phyloP scores from a whole-genome alignment of 2,888 invertebrate species.

The Callyntrura sp. region DNA sequence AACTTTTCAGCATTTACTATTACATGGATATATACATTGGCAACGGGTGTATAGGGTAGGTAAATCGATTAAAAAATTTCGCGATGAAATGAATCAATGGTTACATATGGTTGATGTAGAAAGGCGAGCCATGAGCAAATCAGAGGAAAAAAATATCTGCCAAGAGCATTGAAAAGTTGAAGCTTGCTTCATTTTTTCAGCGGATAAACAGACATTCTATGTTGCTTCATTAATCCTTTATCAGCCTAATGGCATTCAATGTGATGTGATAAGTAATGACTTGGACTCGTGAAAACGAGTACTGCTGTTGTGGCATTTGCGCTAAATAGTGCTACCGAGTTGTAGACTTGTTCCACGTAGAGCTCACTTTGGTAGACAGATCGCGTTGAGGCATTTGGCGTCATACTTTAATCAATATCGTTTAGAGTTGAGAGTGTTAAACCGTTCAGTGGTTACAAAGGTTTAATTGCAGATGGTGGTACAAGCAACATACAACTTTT shows the following conservation, averaged over 20 bases:
- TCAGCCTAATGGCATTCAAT: neutral
- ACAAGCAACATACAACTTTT: neutral
- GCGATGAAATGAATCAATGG: neutral
- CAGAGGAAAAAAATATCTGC: neutral
- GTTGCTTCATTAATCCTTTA: slow-evolving; percentile 16
- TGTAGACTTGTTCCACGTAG: slow-evolving; percentile 33
- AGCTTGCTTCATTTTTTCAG: neutral
- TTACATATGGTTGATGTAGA: neutral
- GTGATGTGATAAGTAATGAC: neutral
- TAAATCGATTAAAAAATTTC: neutral
- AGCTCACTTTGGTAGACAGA: slow-evolving; percentile 48
- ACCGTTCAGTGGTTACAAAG: neutral
- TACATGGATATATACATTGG: neutral
- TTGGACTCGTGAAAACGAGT: slow-evolving; percentile 2
- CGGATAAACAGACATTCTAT: slow-evolving; percentile 41
- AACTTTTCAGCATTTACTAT: neutral
- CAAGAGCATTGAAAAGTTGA: neutral
- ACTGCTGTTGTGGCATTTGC: slow-evolving; percentile 4
- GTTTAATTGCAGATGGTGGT: slow-evolving; percentile 31
- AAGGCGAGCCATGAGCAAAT: neutral
- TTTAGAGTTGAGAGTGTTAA: neutral
- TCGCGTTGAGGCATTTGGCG: slow-evolving; percentile 15
- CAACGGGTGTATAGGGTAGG: slow-evolving; percentile 31
- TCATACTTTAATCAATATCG: neutral
- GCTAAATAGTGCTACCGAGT: neutral